Percentiles rank a stretch among this genome's conserved stretches.
Evolutionary conservation across 2,888 invertebrate species (phyloP).

Genomic region (Agonopterix alstromeriana): DNA sequence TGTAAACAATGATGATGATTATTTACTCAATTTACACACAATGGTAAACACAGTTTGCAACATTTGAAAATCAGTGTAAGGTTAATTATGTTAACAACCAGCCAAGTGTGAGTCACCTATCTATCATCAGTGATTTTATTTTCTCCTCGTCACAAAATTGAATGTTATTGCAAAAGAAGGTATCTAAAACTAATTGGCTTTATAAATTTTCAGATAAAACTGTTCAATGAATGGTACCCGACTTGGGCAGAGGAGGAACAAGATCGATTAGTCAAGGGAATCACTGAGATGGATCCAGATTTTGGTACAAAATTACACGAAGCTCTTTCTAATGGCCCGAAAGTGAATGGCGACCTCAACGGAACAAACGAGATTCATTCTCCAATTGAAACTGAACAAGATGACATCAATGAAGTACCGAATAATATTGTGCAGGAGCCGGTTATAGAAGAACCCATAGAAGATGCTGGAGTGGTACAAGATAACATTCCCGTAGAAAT

Average conservation of each 20-base stretch:
- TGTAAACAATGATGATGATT: too few relatives aligned
- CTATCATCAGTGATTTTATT: too few relatives aligned
- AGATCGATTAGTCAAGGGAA: slow-evolving; percentile 80
- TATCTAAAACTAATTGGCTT: background rate
- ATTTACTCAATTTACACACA: too few relatives aligned
- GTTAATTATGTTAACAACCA: too few relatives aligned
- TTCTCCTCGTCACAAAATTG: too few relatives aligned
- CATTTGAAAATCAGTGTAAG: too few relatives aligned
- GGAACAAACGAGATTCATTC: slow-evolving; percentile 40
- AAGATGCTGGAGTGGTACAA: slow-evolving; percentile 25
- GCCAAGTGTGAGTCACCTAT: too few relatives aligned
- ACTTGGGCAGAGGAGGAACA: slow-evolving; percentile 87
- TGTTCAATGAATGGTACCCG: slow-evolving; percentile 90
- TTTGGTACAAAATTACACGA: slow-evolving; percentile 83
- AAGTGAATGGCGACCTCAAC: slow-evolving; percentile 59
- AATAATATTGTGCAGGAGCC: background rate
- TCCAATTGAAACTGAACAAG: slow-evolving; percentile 25
- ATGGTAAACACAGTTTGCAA: too few relatives aligned
- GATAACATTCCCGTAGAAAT: slow-evolving; percentile 58
- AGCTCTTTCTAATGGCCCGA: slow-evolving; percentile 45
- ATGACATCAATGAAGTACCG: slow-evolving; percentile 18
- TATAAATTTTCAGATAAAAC: slow-evolving; percentile 78
- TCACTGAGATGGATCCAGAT: slow-evolving; percentile 82
- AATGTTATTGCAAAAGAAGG: background rate
- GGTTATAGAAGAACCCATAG: slow-evolving; percentile 14